Evolutionary conservation across 1,140 invertebrate genomes (phyloP).

Genomic region (Luehdorfia chinensis): DNA sequence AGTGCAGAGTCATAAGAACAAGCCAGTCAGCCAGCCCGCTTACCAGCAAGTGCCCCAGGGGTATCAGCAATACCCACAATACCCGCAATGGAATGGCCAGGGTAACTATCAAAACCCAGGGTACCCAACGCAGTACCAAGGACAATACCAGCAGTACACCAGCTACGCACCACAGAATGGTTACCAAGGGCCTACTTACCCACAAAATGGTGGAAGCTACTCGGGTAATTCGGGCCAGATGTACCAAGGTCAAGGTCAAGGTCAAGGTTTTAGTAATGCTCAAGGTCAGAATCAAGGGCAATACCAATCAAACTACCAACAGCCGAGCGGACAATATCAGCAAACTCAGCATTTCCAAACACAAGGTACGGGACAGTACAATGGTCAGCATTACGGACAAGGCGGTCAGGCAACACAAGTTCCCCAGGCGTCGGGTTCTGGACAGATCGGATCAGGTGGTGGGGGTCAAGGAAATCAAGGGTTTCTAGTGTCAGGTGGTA

Average conservation of each 20-base stretch:
- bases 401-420: constrained; percentile 13
- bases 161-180: constrained; percentile 24
- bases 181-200: constrained; percentile 23
- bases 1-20: constrained; percentile 62
- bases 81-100: constrained; percentile 38
- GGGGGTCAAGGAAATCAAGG: constrained; percentile 20
- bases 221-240: constrained; percentile 20
- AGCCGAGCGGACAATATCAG: constrained; percentile 12
- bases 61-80: constrained; percentile 37
- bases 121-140: constrained; percentile 35
- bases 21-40: constrained; percentile 30
- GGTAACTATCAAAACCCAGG: constrained; percentile 29
- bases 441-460: neutral
- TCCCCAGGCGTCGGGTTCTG: constrained; percentile 6
- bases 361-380: constrained; percentile 21
- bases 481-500: constrained; percentile 32
- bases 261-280: constrained; percentile 21
- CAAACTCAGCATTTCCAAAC: constrained; percentile 4
- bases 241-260: constrained; percentile 21
- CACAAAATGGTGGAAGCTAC: constrained; percentile 22
- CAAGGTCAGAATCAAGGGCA: constrained; percentile 32
- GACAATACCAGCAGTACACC: constrained; percentile 28
- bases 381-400: constrained; percentile 18
- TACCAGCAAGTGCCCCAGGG: constrained; percentile 26
- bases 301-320: constrained; percentile 22